These are phyloP conservation scores for Paramuricea clavata DNA, from an alignment of 92 coral and sea anemone species.

Conservation along the genomic window DNA sequence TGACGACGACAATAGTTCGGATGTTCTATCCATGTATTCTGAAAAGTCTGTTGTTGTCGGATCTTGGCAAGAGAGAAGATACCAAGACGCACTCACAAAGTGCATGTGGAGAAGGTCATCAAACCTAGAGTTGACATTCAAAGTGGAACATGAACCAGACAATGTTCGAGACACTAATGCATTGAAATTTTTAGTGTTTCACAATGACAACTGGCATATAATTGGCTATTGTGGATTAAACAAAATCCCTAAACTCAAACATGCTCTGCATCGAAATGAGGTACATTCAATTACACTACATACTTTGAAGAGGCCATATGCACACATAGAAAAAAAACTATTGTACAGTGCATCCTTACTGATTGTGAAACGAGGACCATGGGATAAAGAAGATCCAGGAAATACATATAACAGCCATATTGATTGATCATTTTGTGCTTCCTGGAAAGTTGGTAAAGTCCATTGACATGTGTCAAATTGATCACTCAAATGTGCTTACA, in stretches of 20 bases:
- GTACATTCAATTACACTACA: too few relatives aligned
- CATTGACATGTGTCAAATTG: too few relatives aligned
- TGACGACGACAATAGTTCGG: slow-evolving; percentile 33
- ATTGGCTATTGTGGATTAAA: slow-evolving; percentile 67
- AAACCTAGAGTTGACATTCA: slow-evolving; percentile 33
- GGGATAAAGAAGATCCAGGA: too few relatives aligned
- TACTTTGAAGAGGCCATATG: too few relatives aligned
- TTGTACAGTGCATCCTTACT: too few relatives aligned
- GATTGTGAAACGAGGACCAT: too few relatives aligned
- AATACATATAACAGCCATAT: too few relatives aligned
- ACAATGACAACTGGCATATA: slow-evolving; percentile 55
- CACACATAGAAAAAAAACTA: too few relatives aligned
- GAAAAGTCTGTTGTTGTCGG: slow-evolving; percentile 61
- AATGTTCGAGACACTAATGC: slow-evolving; percentile 66
- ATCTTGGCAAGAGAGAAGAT: slow-evolving; percentile 57
- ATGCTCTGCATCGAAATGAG: too few relatives aligned
- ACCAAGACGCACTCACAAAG: slow-evolving; percentile 52
- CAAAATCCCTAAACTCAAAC: slow-evolving; percentile 72
- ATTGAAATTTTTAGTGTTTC: slow-evolving; percentile 56
- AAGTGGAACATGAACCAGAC: slow-evolving; percentile 60
- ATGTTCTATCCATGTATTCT: slow-evolving; percentile 20
- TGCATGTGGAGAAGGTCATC: slow-evolving; percentile 35
- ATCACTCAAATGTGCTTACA: too few relatives aligned
- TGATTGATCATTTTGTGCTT: too few relatives aligned
- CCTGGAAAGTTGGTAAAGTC: too few relatives aligned